These are phyloP conservation scores for Napeogenes inachia DNA, from an alignment of 2,888 invertebrate species.

Conservation along the genomic window DNA sequence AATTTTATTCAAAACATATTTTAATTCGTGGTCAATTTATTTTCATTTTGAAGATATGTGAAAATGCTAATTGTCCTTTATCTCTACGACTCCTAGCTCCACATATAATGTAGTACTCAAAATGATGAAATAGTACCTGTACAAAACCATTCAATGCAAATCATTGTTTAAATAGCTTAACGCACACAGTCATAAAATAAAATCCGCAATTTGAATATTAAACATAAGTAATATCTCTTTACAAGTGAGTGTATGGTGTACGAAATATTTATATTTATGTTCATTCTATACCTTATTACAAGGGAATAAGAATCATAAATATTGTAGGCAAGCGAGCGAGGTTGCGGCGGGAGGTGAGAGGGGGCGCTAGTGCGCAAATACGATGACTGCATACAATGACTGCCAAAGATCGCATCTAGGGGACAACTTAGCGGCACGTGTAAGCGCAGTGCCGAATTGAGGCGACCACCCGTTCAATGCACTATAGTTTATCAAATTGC, in stretches of 20 bases:
- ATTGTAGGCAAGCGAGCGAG: constrained; percentile 21
- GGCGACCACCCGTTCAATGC: constrained; percentile 32
- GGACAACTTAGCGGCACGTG: constrained; percentile 69
- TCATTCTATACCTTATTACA: not conserved
- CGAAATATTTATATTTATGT: constrained; percentile 3
- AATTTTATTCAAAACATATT: not conserved
- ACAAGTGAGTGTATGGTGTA: constrained; percentile 45
- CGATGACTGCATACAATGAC: constrained; percentile 71
- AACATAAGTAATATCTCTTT: constrained; percentile 31
- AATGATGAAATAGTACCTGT: not conserved
- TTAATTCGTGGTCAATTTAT: not conserved
- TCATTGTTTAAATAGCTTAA: constrained; percentile 22
- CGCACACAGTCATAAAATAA: constrained; percentile 18
- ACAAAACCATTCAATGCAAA: constrained; percentile 12
- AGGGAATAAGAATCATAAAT: constrained; percentile 1
- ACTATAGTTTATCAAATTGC: constrained; percentile 24
- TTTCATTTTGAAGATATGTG: not conserved
- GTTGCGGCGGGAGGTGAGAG: constrained; percentile 31
- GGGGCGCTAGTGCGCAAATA: constrained; percentile 59
- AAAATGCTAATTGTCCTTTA: not conserved
- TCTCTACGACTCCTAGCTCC: not conserved
- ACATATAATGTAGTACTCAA: not conserved
- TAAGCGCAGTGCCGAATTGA: constrained; percentile 65
- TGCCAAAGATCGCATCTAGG: constrained; percentile 73
- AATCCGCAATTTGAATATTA: constrained; percentile 30